These are phyloP conservation scores for Danio rerio DNA, from an alignment of 2,113 vertebrate genomes.

Conservation along the genomic window GRCz12tu NC_133192.1:31775001-31775500, in stretches of 20 bases:
- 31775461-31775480: slow-evolving; percentile 57
- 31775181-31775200: slow-evolving; percentile 46
- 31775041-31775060: slow-evolving; percentile 63
- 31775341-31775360: slow-evolving; percentile 26
- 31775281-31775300: slow-evolving; percentile 24
- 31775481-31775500: slow-evolving; percentile 47
- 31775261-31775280: background rate
- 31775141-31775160: slow-evolving; percentile 55
- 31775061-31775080: slow-evolving; percentile 71
- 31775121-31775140: slow-evolving; percentile 61
- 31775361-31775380: slow-evolving; percentile 25
- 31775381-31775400: slow-evolving; percentile 51
- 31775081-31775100: slow-evolving; percentile 72
- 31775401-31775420: slow-evolving; percentile 46
- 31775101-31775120: slow-evolving; percentile 53
- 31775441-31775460: slow-evolving; percentile 59
- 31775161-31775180: slow-evolving; percentile 58
- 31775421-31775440: slow-evolving; percentile 60
- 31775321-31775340: slow-evolving; percentile 2
- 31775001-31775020: slow-evolving; percentile 59
- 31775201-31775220: background rate
- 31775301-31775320: background rate
- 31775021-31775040: slow-evolving; percentile 49
- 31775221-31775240: slow-evolving; percentile 14
- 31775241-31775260: background rate